Base-by-base conservation (phyloP, 2,797 vertebrate species). In the Sebastes nivosus region DNA sequence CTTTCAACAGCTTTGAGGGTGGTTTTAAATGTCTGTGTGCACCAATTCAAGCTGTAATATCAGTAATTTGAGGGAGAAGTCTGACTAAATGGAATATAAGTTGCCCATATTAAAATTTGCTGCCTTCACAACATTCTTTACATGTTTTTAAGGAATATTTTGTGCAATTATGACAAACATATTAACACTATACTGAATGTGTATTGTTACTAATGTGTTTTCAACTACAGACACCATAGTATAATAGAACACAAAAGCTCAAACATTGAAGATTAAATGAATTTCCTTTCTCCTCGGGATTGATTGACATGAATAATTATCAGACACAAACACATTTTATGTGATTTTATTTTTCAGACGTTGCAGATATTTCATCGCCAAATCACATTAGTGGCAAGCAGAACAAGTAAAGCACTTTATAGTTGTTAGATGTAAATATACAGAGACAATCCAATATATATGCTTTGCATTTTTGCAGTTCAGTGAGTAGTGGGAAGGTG, bases 391-490 rank as follows among this genome's bases (percentile, higher is more conserved):
- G 57, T 42, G 6, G 66, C 54, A 74, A 69, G 80, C 79, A 81
- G 60, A 79, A 73, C 76, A 82, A 71, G 54, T 32, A 64, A 59
- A 72, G 32, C 60, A 72, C 55, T 77, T 87, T 86, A 65, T 36
- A 88, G 73, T 69, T 70, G 67, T 89, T 82, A 80, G 75, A 81
- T 32, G 6, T 87, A 85, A 91, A 88, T 86, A 88, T 55, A 91
- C 85, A 90, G 71, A 60, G 70, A 69, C 42, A 75, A 86, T 84
- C n/a, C 64, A 63, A 80, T 72, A 80, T 63, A 67, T 58, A 50
- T 58, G 42, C 82, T 91, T 79, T 61, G 64, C 66, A 84, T 83
- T 81, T 90, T 81, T 83, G 71, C 68, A 82, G 52, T 82, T 79
- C 55, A 77, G 59, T 29, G 71, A 79, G 58, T 32, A 61, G 81